Base-by-base conservation (phyloP, 2,888 invertebrate species). In the Hartigia nigra region DNA sequence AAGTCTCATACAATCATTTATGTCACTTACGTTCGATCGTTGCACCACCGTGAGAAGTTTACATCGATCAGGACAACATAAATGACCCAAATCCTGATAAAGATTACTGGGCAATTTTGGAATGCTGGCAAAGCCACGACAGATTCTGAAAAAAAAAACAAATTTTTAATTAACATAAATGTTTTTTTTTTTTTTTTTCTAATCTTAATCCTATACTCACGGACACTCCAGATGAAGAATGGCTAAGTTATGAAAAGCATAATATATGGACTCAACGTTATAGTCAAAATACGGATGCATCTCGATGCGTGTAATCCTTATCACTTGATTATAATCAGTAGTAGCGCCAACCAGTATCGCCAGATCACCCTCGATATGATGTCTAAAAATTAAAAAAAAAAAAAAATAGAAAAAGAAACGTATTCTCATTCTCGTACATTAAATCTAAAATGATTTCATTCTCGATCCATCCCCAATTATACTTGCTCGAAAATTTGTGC, bases 401-500 rank as follows among this genome's bases (percentile, higher is more conserved):
- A 39, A 39, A 55, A 3, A n/a, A 4, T 12, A 0, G 12, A 9
- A 72, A 72, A 23, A 23, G 23, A 39, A 55, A 3, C 9, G 35
- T 35, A 5, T 35, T 3, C 9, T 4, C 5, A 34, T 34, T 4
- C 9, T 35, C 35, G 5, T 35, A 9, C 4, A 35, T 23, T 23
- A 0, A 5, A 55, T 55, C 0, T 1, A 55, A 55, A 55, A 55
- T 55, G 14, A 23, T 9, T 23, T 55, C 2, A 4, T 5, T 9
- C 5, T 1, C 2, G 9, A 23, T 9, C 23, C 2, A 9, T 5
- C 55, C 23, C 55, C 23, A n/a, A 12, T 11, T 70, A 76, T 77
- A 81, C 86, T 84, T 81, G 86, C 86, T 86, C 82, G 72, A 83
- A 78, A 77, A 87, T 78, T 76, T 84, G 80, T 31, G 87, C 87